Evolutionary conservation across 23 tunicate species (phyloP), one percentile per base, ranked within the genome.

Genomic region (Trididemnum nubilum): DNA sequence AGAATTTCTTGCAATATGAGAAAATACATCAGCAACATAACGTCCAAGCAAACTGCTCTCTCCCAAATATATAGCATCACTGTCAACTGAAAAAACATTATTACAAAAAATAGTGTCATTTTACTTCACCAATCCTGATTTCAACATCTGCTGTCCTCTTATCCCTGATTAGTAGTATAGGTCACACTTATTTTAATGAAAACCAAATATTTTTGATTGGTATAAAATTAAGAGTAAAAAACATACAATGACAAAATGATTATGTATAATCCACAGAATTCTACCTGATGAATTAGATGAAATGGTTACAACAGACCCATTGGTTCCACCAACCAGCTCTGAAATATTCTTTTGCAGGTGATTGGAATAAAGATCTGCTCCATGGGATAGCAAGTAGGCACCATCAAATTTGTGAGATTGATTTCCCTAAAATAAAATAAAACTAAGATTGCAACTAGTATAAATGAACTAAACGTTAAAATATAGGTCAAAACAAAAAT

Each of bases 401-500:
- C 81, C 81, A 54, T 54, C 67, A 24, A 77, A 77, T 36, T 77
- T 77, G 18, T 25, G 36, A 5, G 81, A 51, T 33, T 52, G 26
- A 12, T 77, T 67, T 19, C 19, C 51, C 81, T 77, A 57, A 52
- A 77, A 33, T 25, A 38, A 25, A 31, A 67, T 70, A 29, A 19
- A 70, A n/a, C n/a, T n/a, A n/a, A n/a, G n/a, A n/a, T n/a, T n/a
- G n/a, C n/a, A n/a, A n/a, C n/a, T n/a, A n/a, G n/a, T n/a, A n/a
- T n/a, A n/a, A n/a, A n/a, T n/a, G n/a, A n/a, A n/a, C n/a, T n/a
- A n/a, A n/a, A n/a, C n/a, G n/a, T n/a, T n/a, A n/a, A n/a, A n/a
- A n/a, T n/a, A n/a, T n/a, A n/a, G n/a, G n/a, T n/a, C n/a, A n/a
- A n/a, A n/a, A n/a, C n/a, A n/a, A n/a, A n/a, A n/a, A n/a, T n/a